phyloP scores from a whole-genome alignment of 2,888 invertebrate genomes.

The Callimorpha dominula region DNA sequence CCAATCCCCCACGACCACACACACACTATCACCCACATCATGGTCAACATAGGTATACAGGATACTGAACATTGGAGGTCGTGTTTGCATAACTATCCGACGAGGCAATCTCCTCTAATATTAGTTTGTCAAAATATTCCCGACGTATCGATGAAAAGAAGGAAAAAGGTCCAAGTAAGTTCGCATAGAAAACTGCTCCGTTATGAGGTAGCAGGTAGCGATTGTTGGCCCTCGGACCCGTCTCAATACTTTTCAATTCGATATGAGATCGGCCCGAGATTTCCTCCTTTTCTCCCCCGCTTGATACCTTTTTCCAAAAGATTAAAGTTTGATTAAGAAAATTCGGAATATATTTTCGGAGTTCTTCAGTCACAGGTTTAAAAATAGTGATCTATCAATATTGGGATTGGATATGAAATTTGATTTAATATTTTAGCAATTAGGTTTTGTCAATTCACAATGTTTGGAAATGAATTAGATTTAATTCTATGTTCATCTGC shows the following conservation, averaged over 20 bases:
- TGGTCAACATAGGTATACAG: not conserved
- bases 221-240: conserved; percentile 42
- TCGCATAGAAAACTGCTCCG: conserved; percentile 36
- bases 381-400: conserved; percentile 23
- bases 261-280: conserved; percentile 54
- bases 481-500: not conserved
- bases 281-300: conserved; percentile 36
- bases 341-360: conserved; percentile 46
- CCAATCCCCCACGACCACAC: conserved; percentile 20
- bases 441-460: not conserved
- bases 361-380: conserved; percentile 43
- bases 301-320: conserved; percentile 54
- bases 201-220: conserved; percentile 53
- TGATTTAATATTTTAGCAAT: conserved; percentile 10
- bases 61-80: conserved; percentile 21
- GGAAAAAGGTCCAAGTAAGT: conserved; percentile 51
- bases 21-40: not conserved
- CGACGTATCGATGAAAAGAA: conserved; percentile 57
- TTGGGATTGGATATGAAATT: conserved; percentile 14
- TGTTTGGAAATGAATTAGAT: not conserved
- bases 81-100: conserved; percentile 54
- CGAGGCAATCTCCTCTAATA: conserved; percentile 56
- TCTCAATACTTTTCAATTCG: conserved; percentile 61
- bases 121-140: conserved; percentile 64
- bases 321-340: conserved; percentile 56